phyloP scores from a whole-genome alignment of 2,888 invertebrate species.

The Mesopsocus fuscifrons region DNA sequence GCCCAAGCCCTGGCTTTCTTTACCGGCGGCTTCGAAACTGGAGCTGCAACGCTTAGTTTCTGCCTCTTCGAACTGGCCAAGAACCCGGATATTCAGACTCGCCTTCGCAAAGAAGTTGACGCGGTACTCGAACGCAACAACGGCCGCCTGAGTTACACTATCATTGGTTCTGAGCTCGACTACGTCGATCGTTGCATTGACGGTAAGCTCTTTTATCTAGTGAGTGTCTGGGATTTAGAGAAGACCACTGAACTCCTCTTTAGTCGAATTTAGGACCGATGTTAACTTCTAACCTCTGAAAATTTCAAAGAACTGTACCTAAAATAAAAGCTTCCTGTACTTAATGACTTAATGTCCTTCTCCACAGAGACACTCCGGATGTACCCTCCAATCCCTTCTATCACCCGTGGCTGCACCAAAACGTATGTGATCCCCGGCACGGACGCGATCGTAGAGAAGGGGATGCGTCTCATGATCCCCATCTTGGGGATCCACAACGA shows the following conservation, averaged over 20 bases:
- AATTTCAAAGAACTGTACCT: no score
- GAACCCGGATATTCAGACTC: conserved; percentile 6
- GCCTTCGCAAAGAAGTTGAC: conserved; percentile 3
- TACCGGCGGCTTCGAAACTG: conserved; percentile 6
- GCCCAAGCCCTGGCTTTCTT: conserved; percentile 7
- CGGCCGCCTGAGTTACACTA: conserved; percentile 1
- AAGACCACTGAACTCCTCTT: no score
- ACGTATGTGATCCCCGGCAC: conserved; percentile 17
- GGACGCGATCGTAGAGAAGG: conserved; percentile 17
- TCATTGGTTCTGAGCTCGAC: conserved; percentile 3
- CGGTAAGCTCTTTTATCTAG: conserved; percentile 1
- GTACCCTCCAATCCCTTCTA: conserved; percentile 7
- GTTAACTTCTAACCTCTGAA: no score
- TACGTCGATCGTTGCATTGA: conserved; percentile 6
- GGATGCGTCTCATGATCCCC: conserved; percentile 17
- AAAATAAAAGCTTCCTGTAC: no score
- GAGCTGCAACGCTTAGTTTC: conserved; percentile 7
- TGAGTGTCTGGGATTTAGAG: no score
- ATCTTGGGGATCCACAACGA: conserved; percentile 18
- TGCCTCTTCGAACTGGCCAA: conserved; percentile 5
- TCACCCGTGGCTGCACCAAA: conserved; percentile 12
- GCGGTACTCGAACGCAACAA: conserved; percentile 6
- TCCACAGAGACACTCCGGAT: conserved; percentile 1
- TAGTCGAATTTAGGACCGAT: no score
- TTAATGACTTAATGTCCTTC: no score